Percentiles rank a stretch among this genome's conserved stretches.
Evolutionary conservation across 2,797 vertebrate species (phyloP).

Genomic region (Toxotes lorentzi): DNA sequence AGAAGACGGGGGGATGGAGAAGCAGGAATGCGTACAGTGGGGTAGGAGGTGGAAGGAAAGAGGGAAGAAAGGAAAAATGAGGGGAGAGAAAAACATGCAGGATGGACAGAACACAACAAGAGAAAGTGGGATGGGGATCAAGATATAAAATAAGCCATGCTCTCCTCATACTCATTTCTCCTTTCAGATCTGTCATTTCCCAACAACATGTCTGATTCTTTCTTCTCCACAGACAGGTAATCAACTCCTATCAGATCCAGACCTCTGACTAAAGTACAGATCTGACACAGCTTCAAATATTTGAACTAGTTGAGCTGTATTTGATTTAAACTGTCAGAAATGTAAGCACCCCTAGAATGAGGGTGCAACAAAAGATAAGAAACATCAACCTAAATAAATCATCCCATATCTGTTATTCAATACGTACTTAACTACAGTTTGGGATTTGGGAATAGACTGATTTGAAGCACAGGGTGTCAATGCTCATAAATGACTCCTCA

Average conservation of each 20-base stretch:
- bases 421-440: slow-evolving; percentile 31
- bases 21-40: background rate
- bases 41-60: background rate
- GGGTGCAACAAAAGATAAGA: slow-evolving; percentile 36
- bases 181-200: slow-evolving; percentile 55
- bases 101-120: background rate
- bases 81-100: background rate
- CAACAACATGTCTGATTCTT: slow-evolving; percentile 47
- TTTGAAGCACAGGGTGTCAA: slow-evolving; percentile 14
- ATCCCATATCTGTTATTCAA: slow-evolving; percentile 17
- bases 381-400: slow-evolving; percentile 34
- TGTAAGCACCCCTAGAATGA: slow-evolving; percentile 40
- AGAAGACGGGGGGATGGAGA: slow-evolving; percentile 7
- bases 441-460: slow-evolving; percentile 10
- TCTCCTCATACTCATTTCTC: slow-evolving; percentile 41
- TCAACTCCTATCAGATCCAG: slow-evolving; percentile 64
- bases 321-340: slow-evolving; percentile 50
- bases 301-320: slow-evolving; percentile 46
- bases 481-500: slow-evolving; percentile 12
- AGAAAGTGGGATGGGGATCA: slow-evolving; percentile 27
- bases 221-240: slow-evolving; percentile 66
- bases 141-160: slow-evolving; percentile 30
- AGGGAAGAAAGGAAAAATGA: background rate
- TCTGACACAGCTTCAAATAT: slow-evolving; percentile 56
- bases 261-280: slow-evolving; percentile 47